Conservation (phyloP, 1,140 invertebrate species). For the Temnothorax nylanderi region DNA sequence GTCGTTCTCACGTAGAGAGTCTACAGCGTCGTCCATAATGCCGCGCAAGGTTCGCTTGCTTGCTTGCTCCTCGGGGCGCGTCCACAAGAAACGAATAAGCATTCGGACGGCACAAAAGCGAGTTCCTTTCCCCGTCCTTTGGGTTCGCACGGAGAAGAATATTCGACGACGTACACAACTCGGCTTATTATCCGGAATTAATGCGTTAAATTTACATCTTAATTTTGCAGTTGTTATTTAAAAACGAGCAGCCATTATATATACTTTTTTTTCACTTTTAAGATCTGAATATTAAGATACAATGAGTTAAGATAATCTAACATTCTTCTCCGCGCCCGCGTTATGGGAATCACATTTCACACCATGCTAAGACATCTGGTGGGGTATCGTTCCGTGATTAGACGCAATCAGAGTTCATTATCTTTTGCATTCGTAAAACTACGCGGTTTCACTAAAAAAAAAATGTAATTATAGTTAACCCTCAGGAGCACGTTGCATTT, state of each 20-base stretch:
- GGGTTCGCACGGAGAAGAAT: slow-evolving; percentile 51
- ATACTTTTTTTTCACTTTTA: neutral
- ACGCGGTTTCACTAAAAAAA: neutral
- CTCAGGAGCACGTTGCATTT: neutral
- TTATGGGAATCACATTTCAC: slow-evolving; percentile 52
- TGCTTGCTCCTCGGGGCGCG: slow-evolving; percentile 54
- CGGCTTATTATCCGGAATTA: neutral
- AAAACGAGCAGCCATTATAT: neutral
- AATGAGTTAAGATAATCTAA: neutral
- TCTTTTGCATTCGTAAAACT: neutral
- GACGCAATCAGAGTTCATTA: neutral
- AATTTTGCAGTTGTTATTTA: neutral
- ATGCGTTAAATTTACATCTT: neutral
- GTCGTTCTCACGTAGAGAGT: slow-evolving; percentile 53
- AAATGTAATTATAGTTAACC: neutral
- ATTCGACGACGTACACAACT: neutral
- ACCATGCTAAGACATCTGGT: slow-evolving; percentile 44
- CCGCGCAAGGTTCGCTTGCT: slow-evolving; percentile 35
- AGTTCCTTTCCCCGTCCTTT: slow-evolving; percentile 28
- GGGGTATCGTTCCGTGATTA: neutral
- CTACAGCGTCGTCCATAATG: slow-evolving; percentile 52
- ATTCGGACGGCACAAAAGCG: slow-evolving; percentile 61
- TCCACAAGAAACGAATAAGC: slow-evolving; percentile 57
- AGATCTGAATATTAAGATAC: neutral
- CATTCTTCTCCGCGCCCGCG: slow-evolving; percentile 46